A percentile compares a stretch with the other conserved stretches of the same genome.
Evolutionary conservation across 2,113 vertebrate species (phyloP).

Genomic region (Bambusicola thoracicus): DNA sequence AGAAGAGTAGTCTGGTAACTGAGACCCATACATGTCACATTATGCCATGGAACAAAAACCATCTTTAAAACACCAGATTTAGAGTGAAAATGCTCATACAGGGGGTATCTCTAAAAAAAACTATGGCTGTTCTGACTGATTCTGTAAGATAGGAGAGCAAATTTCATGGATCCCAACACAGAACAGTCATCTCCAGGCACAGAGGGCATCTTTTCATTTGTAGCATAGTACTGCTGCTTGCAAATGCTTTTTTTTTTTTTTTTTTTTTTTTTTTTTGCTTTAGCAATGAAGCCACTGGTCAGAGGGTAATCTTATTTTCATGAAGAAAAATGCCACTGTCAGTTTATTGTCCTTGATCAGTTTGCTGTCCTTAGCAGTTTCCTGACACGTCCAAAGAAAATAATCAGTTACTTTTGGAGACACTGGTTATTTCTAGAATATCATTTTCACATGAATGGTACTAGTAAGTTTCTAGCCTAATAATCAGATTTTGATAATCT

Average conservation of each 20-base stretch:
- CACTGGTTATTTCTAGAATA: background rate
- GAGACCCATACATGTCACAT: background rate
- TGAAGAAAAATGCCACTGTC: background rate
- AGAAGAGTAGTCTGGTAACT: background rate
- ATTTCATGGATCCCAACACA: background rate
- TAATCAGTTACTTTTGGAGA: background rate
- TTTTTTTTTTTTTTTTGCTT: too few species aligned
- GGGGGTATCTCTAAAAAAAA: background rate
- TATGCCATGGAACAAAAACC: background rate
- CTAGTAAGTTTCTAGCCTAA: background rate
- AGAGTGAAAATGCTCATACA: background rate
- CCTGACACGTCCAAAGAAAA: background rate
- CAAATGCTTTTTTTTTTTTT: background rate
- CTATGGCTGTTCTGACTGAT: rapidly evolving
- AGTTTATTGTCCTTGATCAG: background rate
- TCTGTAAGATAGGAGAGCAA: background rate
- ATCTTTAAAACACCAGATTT: background rate
- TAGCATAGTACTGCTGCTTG: background rate
- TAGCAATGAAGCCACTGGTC: background rate
- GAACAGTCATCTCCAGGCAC: background rate
- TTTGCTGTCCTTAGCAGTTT: background rate
- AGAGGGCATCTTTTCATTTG: background rate
- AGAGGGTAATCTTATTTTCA: background rate
- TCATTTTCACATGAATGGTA: background rate
- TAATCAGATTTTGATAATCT: background rate